A percentile compares a stretch with the other conserved stretches of the same genome.
Conservation (phyloP, 2,888 invertebrate species). For the Lepidochrysops patricia region DNA sequence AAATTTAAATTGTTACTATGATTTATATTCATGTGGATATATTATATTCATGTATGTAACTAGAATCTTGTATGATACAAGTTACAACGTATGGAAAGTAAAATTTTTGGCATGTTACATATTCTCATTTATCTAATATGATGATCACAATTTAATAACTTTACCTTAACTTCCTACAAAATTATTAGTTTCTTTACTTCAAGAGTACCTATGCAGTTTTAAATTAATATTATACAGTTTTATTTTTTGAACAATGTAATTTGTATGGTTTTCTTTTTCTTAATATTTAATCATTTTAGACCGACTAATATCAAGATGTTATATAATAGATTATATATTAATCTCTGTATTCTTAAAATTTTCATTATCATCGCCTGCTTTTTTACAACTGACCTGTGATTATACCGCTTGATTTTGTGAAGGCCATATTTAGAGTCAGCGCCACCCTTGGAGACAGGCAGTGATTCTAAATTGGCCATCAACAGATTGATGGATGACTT, state of each 20-base stretch:
- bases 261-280: background rate
- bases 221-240: no score
- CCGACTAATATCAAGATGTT: no score
- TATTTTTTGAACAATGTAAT: background rate
- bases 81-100: no score
- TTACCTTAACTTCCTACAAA: no score
- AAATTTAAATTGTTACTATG: background rate
- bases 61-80: background rate
- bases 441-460: constrained; percentile 98
- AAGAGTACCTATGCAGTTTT: no score
- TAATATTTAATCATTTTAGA: no score
- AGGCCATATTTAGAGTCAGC: constrained; percentile 98
- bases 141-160: no score
- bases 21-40: background rate
- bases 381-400: constrained; percentile 87
- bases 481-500: constrained; percentile 97
- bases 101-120: no score
- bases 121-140: no score
- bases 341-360: background rate
- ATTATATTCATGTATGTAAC: background rate
- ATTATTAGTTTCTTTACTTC: no score
- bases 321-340: background rate
- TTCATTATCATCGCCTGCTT: constrained; percentile 4
- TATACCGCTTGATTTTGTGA: constrained; percentile 98
- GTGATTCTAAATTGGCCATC: constrained; percentile 98